Evolutionary conservation across 2,113 vertebrate genomes (phyloP), one percentile per base, ranked within the genome.

Genomic region (human): DNA sequence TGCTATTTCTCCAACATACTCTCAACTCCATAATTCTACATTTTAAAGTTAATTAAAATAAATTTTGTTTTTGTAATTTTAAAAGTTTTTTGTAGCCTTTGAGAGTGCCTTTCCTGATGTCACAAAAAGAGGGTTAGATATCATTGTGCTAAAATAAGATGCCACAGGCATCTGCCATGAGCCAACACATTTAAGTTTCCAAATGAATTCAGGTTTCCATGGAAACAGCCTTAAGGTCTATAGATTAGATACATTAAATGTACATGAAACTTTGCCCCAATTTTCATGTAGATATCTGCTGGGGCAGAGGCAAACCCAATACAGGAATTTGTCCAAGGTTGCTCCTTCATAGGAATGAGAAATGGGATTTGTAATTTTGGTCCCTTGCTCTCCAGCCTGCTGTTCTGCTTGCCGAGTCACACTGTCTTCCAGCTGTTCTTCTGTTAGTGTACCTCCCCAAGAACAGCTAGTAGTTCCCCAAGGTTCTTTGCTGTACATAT

Each of bases 401-500:
- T 97, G 95, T 87, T 96, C 85, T 72, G 66, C 35, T 38, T 85
- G 70, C 68, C 0, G 4, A 94, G 20, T 78, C 90, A 76, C 66
- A 92, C 38, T 85, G 76, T 92, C 90, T 96, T 97, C 96, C 98
- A 97, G 94, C 93, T 97, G 96, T 97, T 97, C 91, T 72, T 96
- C 57, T 50, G 78, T 64, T 95, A 85, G 78, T 38, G 35, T 90
- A 82, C 40, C 81, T 64, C 80, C 75, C 83, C 32, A 85, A 95
- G 73, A 96, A 64, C 40, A 95, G 76, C 85, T 92, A 96, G 48
- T 45, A 88, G 27, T 55, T 96, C 92, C 89, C 96, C 14, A 82
- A 82, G 87, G 96, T 88, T 92, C 87, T 85, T 59, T 92, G 32
- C 52, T 96, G n/a, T 52, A 84, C n/a, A 81, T 50, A 78, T 38